phyloP scores from a whole-genome alignment of 1,140 invertebrate species.

The Trinorchestia longiramus region DNA sequence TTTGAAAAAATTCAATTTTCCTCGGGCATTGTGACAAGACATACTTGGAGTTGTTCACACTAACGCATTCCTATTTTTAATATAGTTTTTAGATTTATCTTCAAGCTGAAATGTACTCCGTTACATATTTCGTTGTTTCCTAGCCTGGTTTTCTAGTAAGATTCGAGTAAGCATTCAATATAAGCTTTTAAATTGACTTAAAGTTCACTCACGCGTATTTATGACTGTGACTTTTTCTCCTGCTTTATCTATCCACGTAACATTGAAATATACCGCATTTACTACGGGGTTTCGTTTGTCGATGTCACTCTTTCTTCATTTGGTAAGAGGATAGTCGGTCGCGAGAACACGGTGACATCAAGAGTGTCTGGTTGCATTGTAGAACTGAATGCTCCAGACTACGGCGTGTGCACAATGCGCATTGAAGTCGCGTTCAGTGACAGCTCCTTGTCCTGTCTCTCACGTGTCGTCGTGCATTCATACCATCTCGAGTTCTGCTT shows the following conservation, averaged over 20 bases:
- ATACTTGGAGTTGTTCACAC: too few relatives aligned
- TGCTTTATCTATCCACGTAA: background rate
- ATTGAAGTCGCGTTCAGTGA: background rate
- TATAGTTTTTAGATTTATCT: background rate
- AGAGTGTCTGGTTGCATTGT: background rate
- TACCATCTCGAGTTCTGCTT: background rate
- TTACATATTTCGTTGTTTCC: background rate
- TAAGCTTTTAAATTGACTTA: background rate
- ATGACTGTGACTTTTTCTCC: background rate
- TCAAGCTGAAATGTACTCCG: background rate
- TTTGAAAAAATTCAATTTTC: too few relatives aligned
- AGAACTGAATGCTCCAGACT: background rate
- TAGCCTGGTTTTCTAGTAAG: background rate
- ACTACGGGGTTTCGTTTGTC: background rate
- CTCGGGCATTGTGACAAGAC: too few relatives aligned
- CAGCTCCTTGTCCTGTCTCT: background rate
- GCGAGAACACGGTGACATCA: background rate
- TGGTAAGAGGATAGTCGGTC: background rate
- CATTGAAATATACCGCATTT: background rate
- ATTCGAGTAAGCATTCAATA: background rate
- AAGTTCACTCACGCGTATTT: background rate
- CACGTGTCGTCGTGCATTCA: background rate
- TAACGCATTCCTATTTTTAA: too few relatives aligned
- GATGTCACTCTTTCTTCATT: background rate
- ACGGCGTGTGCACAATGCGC: too few relatives aligned